Base-by-base conservation (phyloP, 2,888 invertebrate genomes). In the Odiellus spinosus region DNA sequence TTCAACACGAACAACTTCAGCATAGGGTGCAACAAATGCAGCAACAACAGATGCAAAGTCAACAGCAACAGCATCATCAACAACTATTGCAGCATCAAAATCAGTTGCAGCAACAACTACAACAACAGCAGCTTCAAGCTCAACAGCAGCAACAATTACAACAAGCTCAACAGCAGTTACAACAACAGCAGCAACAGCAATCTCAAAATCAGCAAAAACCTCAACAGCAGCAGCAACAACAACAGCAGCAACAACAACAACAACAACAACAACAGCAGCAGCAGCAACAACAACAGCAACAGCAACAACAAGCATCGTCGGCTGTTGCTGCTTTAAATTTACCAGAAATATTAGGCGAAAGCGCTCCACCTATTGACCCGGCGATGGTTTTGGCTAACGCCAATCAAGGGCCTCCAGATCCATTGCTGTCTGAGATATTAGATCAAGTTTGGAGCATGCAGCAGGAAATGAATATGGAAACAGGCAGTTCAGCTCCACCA, bases 221-320 rank as follows among this genome's bases (percentile, higher is more conserved):
- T n/a, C n/a, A n/a, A n/a, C 52, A 42, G 34, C 52, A 19, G 45
- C 52, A 40, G 45, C 55, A 47, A 45, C 53, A 53, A 61, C 66
- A 50, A 61, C 60, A 52, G 43, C 50, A 55, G 62, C 26, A 26
- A 26, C 26, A 26, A 8, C 26, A 26, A 26, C 62, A 46, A 59
- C 61, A 49, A 58, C 67, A 48, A 59, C 61, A 45, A 61, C 64
- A 44, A 58, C 64, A 48, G 18, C 65, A 62, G 63, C 11, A 34
- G 40, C n/a, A 11, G 14, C 39, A 15, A 11, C 39, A 14, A n/a
- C 19, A 20, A 45, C 19, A 20, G 8, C 40, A 12, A 46, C 39
- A 14, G 26, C 44, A 43, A 35, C 44, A 26, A 33, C 36, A 12
- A 46, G 39, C 40, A 17, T n/a, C 47, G 44, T 15, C 49, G 45